Evolutionary conservation across 1,140 invertebrate genomes (phyloP).

Genomic region (Laupala kohalensis): DNA sequence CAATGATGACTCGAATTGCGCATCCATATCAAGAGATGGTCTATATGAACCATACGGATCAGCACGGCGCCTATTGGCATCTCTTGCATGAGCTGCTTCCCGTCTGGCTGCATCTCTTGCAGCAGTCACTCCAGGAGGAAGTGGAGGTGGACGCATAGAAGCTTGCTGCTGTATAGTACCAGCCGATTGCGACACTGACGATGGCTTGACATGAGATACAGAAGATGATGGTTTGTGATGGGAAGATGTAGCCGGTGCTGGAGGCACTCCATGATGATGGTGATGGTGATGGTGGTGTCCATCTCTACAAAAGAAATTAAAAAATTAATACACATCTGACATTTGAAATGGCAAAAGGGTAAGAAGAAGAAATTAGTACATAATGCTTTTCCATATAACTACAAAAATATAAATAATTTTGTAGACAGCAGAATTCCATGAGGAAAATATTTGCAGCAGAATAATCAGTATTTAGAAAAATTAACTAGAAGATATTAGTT

Average conservation of each 20-base stretch:
- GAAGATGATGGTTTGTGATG: neutral
- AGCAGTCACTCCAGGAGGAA: neutral
- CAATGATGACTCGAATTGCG: slow-evolving; percentile 25
- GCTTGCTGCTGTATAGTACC: neutral
- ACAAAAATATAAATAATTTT: too few species aligned
- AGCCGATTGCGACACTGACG: neutral
- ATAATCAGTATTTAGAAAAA: too few species aligned
- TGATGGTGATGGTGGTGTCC: neutral
- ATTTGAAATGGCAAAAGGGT: too few species aligned
- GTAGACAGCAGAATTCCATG: too few species aligned
- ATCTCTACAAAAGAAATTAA: slow-evolving; percentile 11
- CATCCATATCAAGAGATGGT: slow-evolving; percentile 17
- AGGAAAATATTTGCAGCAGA: too few species aligned
- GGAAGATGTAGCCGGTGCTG: neutral
- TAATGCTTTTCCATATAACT: too few species aligned
- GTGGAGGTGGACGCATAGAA: neutral
- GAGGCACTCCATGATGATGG: neutral
- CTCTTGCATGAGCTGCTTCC: neutral
- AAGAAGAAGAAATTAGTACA: too few species aligned
- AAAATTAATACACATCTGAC: neutral
- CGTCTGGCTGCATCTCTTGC: slow-evolving; percentile 6
- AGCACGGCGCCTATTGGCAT: slow-evolving; percentile 18
- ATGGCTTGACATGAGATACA: neutral
- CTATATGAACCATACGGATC: slow-evolving; percentile 10
- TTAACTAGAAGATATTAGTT: too few species aligned